These are phyloP conservation scores for Crocidura indochinensis DNA, from an alignment of 2,797 vertebrate genomes.

Conservation along the genomic window DNA sequence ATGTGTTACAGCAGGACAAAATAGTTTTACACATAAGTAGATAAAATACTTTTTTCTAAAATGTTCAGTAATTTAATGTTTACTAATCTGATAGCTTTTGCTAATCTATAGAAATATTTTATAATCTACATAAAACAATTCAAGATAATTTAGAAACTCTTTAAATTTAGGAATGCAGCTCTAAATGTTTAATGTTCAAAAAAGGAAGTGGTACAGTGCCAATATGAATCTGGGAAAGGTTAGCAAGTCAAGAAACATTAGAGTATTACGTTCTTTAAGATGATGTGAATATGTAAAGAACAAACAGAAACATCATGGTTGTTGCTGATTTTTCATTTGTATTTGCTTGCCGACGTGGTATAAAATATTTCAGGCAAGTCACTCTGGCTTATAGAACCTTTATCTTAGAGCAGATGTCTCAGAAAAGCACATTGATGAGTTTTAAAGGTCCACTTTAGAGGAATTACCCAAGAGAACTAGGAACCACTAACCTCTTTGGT, in stretches of 20 bases:
- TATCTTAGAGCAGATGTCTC: not conserved
- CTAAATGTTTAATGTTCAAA: not conserved
- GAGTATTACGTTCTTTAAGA: not conserved
- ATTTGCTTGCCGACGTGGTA: not conserved
- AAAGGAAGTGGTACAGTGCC: not conserved
- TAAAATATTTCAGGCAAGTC: not conserved
- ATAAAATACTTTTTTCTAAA: not conserved
- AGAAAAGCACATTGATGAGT: not conserved
- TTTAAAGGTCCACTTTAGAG: not conserved
- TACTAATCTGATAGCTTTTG: too few species aligned
- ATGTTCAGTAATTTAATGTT: not conserved
- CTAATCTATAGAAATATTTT: too few species aligned
- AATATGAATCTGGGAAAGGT: conserved; percentile 31
- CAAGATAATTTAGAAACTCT: not conserved
- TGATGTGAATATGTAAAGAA: not conserved
- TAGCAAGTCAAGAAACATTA: not conserved
- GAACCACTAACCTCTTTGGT: not conserved
- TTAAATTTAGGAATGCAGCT: not conserved
- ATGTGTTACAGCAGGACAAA: not conserved
- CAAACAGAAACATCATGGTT: not conserved
- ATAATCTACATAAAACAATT: too few species aligned
- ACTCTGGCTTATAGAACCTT: not conserved
- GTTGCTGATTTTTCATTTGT: not conserved
- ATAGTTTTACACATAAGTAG: not conserved
- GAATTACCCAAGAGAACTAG: not conserved